Evolutionary conservation across 1,140 invertebrate species (phyloP), one percentile per base, ranked within the genome.

Genomic region (Bombus superbus): DNA sequence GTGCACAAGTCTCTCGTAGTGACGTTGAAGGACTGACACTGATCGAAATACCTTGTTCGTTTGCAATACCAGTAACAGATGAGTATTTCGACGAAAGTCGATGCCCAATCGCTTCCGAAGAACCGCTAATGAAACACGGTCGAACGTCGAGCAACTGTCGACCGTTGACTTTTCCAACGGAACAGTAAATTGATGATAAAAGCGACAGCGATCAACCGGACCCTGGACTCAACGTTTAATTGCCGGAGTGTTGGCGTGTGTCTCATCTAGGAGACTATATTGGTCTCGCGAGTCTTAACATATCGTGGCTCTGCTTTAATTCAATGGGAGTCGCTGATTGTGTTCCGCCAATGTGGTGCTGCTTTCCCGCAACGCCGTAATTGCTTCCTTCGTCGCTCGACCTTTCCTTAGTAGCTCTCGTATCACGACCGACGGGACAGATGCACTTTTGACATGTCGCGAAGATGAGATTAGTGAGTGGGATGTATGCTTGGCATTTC

Each of bases 31-130:
- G 83, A 83, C 79, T 69, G 83, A 47, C 83, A 86, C 91, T 93
- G 92, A 94, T 94, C 92, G 92, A 94, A 93, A 92, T 92, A 88
- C 91, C 92, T 91, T 93, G 91, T 93, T 93, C 90, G 75, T n/a
- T 77, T 72, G 81, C 73, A 89, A 90, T 64, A 88, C 83, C 81
- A 84, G 89, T 83, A 86, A 78, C 88, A 82, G 66, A 22, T 40
- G 81, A 90, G 89, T 88, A 89, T 87, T 87, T 88, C 83, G 88
- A 86, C 84, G 79, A 87, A 93, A 91, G 91, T 91, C 88, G 85
- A 86, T 35, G 59, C 72, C 69, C 87, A 88, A 80, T 84, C 87
- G 81, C 71, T 77, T 69, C 28, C 64, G 64, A 25, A 44, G 83
- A 87, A 62, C 86, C 86, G 89, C 91, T 93, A 94, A 93, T 94